Percentiles rank a stretch among this genome's conserved stretches.
These are phyloP conservation scores for Vanessa atalanta DNA, from an alignment of 1,140 invertebrate species.

Conservation along the genomic window DNA sequence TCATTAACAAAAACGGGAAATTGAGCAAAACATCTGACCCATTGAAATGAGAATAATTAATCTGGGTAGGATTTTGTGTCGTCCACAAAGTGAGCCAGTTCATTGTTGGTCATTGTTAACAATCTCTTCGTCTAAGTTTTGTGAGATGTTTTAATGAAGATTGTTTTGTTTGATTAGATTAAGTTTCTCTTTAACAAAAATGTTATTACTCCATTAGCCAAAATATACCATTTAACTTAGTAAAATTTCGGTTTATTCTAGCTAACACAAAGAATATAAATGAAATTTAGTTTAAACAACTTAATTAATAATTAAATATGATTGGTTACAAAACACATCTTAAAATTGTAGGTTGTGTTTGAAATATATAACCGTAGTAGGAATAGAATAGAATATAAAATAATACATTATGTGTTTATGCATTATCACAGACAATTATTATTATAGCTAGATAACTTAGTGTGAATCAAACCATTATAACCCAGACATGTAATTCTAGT, in stretches of 20 bases:
- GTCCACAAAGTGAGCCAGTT: neutral
- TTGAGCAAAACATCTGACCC: conserved; percentile 27
- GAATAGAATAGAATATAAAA: too few relatives aligned
- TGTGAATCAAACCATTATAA: too few relatives aligned
- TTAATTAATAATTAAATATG: too few relatives aligned
- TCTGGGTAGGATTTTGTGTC: conserved; percentile 14
- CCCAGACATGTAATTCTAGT: too few relatives aligned
- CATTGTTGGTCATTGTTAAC: conserved; percentile 3
- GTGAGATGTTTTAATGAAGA: neutral
- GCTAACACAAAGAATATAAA: too few relatives aligned
- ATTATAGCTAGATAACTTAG: too few relatives aligned
- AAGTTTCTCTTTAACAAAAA: neutral
- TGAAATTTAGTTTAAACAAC: too few relatives aligned
- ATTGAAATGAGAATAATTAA: conserved; percentile 33
- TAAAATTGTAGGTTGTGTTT: too few relatives aligned
- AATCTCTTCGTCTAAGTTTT: conserved; percentile 15
- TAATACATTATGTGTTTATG: too few relatives aligned
- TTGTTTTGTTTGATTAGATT: neutral
- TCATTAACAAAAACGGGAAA: conserved; percentile 32
- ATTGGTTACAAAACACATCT: too few relatives aligned
- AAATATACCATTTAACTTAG: neutral
- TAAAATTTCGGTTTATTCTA: neutral
- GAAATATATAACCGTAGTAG: too few relatives aligned
- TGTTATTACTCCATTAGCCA: neutral
- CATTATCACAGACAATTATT: too few relatives aligned